Percentiles rank a stretch among this genome's conserved stretches.
These are phyloP conservation scores for Ganaspis brasiliensis DNA, from an alignment of 2,888 invertebrate species.

Conservation along the genomic window DNA sequence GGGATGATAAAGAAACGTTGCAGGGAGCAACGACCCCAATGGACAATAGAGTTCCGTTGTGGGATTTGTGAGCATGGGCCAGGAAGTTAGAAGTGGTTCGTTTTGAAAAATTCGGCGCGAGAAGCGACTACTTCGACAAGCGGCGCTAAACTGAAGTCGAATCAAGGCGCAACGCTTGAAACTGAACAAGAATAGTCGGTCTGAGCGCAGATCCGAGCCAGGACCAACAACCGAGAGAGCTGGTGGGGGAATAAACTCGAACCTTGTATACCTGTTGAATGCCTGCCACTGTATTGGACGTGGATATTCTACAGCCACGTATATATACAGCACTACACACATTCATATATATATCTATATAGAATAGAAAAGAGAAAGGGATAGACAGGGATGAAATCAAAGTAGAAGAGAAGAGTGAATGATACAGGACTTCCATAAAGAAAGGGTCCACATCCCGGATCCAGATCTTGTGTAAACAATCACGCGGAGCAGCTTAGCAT, in stretches of 20 bases:
- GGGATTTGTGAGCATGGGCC: constrained; percentile 5
- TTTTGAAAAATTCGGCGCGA: constrained; percentile 26
- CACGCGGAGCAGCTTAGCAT: not conserved
- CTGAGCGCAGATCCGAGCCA: constrained; percentile 38
- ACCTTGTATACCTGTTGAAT: constrained; percentile 43
- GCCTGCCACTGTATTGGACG: constrained; percentile 29
- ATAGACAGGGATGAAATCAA: not conserved
- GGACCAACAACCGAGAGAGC: constrained; percentile 30
- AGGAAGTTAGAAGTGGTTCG: not conserved
- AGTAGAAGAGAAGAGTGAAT: not conserved
- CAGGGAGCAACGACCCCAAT: constrained; percentile 17
- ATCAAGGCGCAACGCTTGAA: constrained; percentile 29
- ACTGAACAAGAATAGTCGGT: constrained; percentile 14
- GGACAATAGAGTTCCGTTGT: constrained; percentile 28
- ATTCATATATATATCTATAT: not conserved
- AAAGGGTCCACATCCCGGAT: constrained; percentile 16
- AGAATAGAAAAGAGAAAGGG: not conserved
- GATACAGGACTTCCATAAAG: not conserved
- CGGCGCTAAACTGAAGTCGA: constrained; percentile 34
- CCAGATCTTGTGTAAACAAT: constrained; percentile 18
- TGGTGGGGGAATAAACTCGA: constrained; percentile 40
- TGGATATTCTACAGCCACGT: constrained; percentile 31
- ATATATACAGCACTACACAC: no score
- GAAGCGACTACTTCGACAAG: constrained; percentile 40
- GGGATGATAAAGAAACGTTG: constrained; percentile 32